Evolutionary conservation across 2,113 vertebrate genomes (phyloP).

Genomic region (Natator depressus): DNA sequence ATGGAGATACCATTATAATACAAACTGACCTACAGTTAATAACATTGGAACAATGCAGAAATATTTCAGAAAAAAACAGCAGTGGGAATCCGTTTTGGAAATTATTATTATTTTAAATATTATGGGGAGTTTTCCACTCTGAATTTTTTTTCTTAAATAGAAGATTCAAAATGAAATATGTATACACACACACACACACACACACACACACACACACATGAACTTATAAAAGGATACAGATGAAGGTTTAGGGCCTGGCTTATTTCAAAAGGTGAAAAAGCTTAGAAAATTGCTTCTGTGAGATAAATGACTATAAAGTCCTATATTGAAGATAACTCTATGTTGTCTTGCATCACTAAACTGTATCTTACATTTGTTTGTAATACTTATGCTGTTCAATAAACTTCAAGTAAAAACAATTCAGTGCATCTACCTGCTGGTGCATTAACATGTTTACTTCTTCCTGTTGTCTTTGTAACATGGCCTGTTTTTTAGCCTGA

Average conservation of each 20-base stretch:
- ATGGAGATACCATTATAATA: background rate
- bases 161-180: background rate
- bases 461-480: conserved; percentile 50
- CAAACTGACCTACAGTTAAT: background rate
- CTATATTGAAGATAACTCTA: background rate
- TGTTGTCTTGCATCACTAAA: background rate
- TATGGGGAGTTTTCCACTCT: background rate
- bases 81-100: background rate
- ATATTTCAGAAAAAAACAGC: background rate
- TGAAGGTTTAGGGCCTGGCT: background rate
- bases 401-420: background rate
- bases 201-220: background rate
- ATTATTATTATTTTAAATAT: background rate
- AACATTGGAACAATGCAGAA: background rate
- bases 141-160: background rate
- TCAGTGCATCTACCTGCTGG: conserved; percentile 8
- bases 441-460: conserved; percentile 23
- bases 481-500: conserved; percentile 62
- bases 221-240: background rate
- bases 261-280: background rate
- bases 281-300: background rate
- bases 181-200: background rate
- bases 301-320: background rate
- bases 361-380: background rate
- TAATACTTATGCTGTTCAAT: background rate